Conservation (phyloP, 2,888 invertebrate genomes). For the Keiferia lycopersicella region DNA sequence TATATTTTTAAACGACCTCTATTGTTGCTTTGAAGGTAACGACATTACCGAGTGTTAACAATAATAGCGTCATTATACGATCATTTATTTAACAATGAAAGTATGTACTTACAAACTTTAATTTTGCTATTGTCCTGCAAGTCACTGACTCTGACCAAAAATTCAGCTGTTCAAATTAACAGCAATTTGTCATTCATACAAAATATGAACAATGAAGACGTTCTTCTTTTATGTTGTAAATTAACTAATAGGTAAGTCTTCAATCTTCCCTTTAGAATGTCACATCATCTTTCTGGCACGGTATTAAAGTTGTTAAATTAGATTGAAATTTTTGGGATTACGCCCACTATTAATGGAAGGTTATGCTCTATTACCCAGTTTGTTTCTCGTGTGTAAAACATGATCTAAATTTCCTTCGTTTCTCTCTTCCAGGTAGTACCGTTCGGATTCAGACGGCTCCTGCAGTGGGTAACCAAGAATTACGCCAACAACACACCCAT, state of each 20-base stretch:
- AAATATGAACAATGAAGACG: not conserved
- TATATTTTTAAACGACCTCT: not conserved
- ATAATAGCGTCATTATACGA: not conserved
- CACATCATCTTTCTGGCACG: no score
- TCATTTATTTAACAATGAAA: not conserved
- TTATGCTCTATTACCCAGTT: no score
- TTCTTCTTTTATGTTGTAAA: no score
- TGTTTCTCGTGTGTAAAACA: no score
- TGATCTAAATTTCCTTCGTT: not conserved
- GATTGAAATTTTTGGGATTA: no score
- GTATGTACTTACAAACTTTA: constrained; percentile 3
- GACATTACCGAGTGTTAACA: not conserved
- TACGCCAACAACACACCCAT: constrained; percentile 76
- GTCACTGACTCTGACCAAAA: not conserved
- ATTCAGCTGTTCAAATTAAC: not conserved
- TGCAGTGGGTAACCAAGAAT: constrained; percentile 77
- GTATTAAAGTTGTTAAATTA: no score
- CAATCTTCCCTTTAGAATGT: no score
- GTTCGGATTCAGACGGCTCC: constrained; percentile 79
- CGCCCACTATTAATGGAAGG: no score
- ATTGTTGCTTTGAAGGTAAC: constrained; percentile 6
- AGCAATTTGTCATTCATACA: not conserved
- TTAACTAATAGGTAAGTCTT: no score
- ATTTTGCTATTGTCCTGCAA: constrained; percentile 15
- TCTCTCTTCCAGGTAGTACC: constrained; percentile 74